These are phyloP conservation scores for Spizaetus ornatus DNA, from an alignment of 2,113 vertebrate species.

Conservation along the genomic window DNA sequence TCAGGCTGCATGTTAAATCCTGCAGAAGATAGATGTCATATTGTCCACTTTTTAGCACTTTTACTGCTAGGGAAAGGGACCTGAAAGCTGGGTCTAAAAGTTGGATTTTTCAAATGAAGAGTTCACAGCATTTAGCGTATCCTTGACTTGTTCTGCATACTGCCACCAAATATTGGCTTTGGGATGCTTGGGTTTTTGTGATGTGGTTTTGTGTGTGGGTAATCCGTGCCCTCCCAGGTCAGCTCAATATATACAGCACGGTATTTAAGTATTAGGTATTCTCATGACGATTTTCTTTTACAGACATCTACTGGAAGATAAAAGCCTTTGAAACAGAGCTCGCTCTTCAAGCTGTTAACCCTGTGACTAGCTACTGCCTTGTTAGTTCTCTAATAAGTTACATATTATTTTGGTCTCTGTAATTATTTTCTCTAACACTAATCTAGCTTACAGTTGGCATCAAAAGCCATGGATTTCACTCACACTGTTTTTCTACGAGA, in stretches of 20 bases:
- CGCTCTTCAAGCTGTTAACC: background rate
- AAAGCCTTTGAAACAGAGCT: background rate
- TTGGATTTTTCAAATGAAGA: background rate
- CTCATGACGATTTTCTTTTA: background rate
- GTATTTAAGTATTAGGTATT: background rate
- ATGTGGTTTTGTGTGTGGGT: background rate
- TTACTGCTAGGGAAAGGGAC: background rate
- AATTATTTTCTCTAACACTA: conserved; percentile 12
- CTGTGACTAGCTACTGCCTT: background rate
- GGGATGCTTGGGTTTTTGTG: background rate
- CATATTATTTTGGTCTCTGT: background rate
- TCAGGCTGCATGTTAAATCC: background rate
- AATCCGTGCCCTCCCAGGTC: background rate
- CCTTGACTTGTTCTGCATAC: background rate
- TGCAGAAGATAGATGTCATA: rapidly evolving
- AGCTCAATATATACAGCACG: background rate
- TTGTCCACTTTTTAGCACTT: background rate
- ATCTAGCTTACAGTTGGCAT: background rate
- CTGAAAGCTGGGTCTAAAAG: background rate
- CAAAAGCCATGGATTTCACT: background rate
- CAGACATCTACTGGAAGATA: background rate
- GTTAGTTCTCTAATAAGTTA: background rate
- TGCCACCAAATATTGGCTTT: background rate
- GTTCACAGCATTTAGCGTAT: background rate
- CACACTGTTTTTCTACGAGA: conserved; percentile 24